Conservation (phyloP, 2,888 invertebrate genomes). For the Agrotis clavis region DNA sequence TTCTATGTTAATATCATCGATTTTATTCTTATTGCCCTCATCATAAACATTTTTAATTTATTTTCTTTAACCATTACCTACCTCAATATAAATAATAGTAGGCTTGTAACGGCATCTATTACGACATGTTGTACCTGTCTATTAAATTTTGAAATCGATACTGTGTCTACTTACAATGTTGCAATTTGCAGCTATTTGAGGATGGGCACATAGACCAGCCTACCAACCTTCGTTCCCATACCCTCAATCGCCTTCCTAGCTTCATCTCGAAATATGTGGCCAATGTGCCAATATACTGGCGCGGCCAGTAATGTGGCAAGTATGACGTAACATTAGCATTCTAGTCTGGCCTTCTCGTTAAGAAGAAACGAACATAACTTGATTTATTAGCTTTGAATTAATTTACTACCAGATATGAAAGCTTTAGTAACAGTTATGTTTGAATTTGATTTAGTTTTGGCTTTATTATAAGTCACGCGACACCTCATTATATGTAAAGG, state of each 20-base stretch:
- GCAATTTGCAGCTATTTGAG: constrained; percentile 31
- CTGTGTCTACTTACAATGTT: not conserved
- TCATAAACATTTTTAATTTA: not conserved
- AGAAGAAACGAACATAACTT: constrained; percentile 13
- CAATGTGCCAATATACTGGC: constrained; percentile 38
- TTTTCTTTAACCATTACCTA: not conserved
- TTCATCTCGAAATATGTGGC: constrained; percentile 47
- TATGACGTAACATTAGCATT: constrained; percentile 40
- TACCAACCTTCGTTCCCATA: constrained; percentile 20
- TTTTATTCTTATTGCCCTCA: not conserved
- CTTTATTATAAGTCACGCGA: not conserved
- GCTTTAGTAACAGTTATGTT: constrained; percentile 1
- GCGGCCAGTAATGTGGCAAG: constrained; percentile 36
- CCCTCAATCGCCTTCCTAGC: constrained; percentile 26
- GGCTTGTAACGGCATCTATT: not conserved
- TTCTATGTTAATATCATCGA: not conserved
- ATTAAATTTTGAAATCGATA: constrained; percentile 12
- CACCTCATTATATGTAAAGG: not conserved
- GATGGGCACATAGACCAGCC: constrained; percentile 15
- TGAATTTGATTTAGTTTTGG: constrained; percentile 10
- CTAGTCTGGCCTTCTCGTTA: constrained; percentile 28
- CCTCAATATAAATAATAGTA: not conserved
- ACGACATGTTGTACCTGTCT: not conserved
- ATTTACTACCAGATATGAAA: constrained; percentile 8
- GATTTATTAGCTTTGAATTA: not conserved